phyloP scores from a whole-genome alignment of 37 sponge, comb jelly and placozoan species.

The Diacarnus erythraeanus region DNA sequence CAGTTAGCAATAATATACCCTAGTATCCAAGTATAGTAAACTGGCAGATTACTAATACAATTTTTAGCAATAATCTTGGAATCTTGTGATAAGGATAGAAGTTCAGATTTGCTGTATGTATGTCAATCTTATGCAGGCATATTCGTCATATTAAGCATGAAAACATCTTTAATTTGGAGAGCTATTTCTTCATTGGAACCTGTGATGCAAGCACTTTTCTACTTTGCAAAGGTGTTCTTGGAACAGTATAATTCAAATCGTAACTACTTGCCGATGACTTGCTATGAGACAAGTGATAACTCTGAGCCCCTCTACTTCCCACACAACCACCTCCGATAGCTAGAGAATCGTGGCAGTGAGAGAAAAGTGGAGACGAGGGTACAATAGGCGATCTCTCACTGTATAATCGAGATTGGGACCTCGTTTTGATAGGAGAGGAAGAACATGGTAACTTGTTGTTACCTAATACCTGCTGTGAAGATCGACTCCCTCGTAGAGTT shows the following conservation, averaged over 20 bases:
- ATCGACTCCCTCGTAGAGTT: too few relatives aligned
- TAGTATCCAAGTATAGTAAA: too few relatives aligned
- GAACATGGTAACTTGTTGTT: not conserved
- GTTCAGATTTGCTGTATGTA: too few relatives aligned
- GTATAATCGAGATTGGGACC: not conserved
- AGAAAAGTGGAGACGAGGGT: not conserved
- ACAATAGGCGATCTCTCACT: not conserved
- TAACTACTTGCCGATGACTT: not conserved
- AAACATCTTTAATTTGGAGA: too few relatives aligned
- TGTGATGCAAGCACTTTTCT: not conserved
- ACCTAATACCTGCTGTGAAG: too few relatives aligned
- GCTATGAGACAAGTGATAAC: not conserved
- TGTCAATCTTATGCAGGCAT: too few relatives aligned
- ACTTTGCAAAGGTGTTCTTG: not conserved
- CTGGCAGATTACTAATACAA: too few relatives aligned
- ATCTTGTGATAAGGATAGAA: too few relatives aligned
- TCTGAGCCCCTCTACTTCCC: not conserved
- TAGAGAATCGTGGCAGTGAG: not conserved
- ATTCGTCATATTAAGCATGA: too few relatives aligned
- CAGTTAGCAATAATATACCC: too few relatives aligned
- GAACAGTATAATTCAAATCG: not conserved
- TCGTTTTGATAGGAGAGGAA: conserved; percentile 1
- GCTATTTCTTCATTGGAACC: not conserved
- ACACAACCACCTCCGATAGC: not conserved
- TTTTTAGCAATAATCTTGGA: too few relatives aligned